A percentile compares a stretch with the other conserved stretches of the same genome.
These are phyloP conservation scores for Pampusana beccarii DNA, from an alignment of 2,113 vertebrate genomes.

Conservation along the genomic window DNA sequence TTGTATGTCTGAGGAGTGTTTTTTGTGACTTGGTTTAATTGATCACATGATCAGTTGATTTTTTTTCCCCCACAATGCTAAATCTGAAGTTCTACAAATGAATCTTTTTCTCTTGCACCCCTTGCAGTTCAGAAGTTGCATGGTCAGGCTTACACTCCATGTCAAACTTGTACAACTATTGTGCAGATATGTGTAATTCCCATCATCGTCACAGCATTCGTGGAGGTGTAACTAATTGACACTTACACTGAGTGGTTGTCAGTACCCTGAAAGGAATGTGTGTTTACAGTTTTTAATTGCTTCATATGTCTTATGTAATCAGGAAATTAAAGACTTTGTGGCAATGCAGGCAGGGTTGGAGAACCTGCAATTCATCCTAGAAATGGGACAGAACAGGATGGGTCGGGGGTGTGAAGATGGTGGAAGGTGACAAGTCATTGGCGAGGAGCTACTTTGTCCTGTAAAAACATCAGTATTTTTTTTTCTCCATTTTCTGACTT, in stretches of 20 bases:
- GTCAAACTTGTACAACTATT: neutral
- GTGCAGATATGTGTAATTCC: neutral
- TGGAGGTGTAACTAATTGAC: neutral
- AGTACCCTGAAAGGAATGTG: neutral
- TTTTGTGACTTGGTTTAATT: neutral
- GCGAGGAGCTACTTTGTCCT: neutral
- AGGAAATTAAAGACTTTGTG: constrained; percentile 37
- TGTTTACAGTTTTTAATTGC: constrained; percentile 22
- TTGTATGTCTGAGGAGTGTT: neutral
- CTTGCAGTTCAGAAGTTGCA: neutral
- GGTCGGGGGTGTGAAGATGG: neutral
- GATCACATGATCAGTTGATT: neutral
- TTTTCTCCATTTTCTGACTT: neutral
- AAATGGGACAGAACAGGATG: neutral
- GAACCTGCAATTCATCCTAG: neutral
- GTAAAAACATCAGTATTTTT: neutral
- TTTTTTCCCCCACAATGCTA: fast-evolving
- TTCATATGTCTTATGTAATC: constrained; percentile 45
- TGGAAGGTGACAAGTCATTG: neutral
- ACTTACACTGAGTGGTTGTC: neutral
- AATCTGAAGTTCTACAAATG: neutral
- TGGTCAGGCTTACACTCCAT: neutral
- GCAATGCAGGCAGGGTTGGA: neutral
- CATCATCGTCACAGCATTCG: neutral
- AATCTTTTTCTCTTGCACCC: neutral